A percentile compares a stretch with the other conserved stretches of the same genome.
Conservation (phyloP, 2,888 invertebrate genomes). For the Cetonia aurata region DNA sequence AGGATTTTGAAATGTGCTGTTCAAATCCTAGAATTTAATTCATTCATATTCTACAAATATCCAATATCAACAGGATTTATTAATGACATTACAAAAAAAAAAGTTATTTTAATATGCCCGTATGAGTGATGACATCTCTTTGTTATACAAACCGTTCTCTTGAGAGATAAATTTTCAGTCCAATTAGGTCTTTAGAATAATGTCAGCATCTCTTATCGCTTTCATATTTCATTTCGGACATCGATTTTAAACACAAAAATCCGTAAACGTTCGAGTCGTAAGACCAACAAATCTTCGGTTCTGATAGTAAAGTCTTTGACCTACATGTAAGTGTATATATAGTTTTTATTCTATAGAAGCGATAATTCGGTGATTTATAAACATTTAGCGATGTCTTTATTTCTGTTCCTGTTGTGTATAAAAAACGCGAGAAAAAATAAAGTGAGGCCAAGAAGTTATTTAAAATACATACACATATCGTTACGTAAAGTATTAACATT, state of each 20-base stretch:
- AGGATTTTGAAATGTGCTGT: no score
- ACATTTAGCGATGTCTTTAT: constrained; percentile 21
- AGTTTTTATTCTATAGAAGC: constrained; percentile 3
- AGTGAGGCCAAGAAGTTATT: no score
- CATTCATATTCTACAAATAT: background rate
- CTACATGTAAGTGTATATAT: constrained; percentile 5
- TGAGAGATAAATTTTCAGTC: background rate
- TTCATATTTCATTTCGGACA: no score
- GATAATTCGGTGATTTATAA: constrained; percentile 27
- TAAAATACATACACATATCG: no score
- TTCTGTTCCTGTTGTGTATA: background rate
- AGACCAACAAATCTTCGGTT: constrained; percentile 13
- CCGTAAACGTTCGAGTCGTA: constrained; percentile 11
- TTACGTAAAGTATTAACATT: no score
- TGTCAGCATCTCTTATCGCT: constrained; percentile 12
- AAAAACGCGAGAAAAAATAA: background rate
- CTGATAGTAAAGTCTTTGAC: constrained; percentile 31
- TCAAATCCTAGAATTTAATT: background rate
- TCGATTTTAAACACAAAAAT: constrained; percentile 19
- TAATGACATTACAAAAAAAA: no score
- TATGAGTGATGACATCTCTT: no score
- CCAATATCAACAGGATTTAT: no score
- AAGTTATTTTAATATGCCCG: no score
- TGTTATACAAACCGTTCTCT: no score
- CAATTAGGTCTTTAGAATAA: constrained; percentile 5